phyloP scores from a whole-genome alignment of 2,888 invertebrate species.

The Drosophila ustulata region DNA sequence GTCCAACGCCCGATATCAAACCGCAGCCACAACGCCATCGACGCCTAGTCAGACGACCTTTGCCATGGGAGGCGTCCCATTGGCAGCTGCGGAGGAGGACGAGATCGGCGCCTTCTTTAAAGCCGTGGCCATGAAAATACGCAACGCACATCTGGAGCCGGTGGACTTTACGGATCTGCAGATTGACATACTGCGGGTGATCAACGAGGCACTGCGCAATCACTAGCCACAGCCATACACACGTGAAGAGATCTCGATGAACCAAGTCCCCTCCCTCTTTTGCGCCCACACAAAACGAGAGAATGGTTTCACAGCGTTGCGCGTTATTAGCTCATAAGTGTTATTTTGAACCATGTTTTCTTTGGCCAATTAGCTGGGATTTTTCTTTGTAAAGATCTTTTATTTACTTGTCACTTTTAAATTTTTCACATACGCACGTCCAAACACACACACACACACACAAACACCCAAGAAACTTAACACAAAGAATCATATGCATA shows the following conservation, averaged over 20 bases:
- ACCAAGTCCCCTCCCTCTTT: constrained; percentile 2
- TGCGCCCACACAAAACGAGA: background rate
- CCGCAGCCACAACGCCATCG: constrained; percentile 50
- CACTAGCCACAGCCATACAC: constrained; percentile 51
- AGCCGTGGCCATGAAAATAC: constrained; percentile 83
- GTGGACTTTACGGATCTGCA: constrained; percentile 83
- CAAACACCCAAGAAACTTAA: constrained; percentile 6
- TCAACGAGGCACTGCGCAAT: constrained; percentile 80
- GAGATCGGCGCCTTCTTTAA: constrained; percentile 83
- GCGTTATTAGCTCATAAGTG: constrained; percentile 62
- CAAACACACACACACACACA: constrained; percentile 9
- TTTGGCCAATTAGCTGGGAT: constrained; percentile 24
- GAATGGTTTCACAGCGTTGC: constrained; percentile 47
- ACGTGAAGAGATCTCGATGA: constrained; percentile 10
- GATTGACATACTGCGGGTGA: constrained; percentile 82
- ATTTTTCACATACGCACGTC: constrained; percentile 11
- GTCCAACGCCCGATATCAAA: constrained; percentile 38
- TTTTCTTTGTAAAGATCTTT: constrained; percentile 22
- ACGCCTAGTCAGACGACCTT: constrained; percentile 48
- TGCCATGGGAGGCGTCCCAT: constrained; percentile 31
- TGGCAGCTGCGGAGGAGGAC: constrained; percentile 72
- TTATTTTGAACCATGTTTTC: constrained; percentile 55
- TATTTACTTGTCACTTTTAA: constrained; percentile 41
- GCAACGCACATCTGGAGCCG: constrained; percentile 81
- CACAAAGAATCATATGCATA: constrained; percentile 14